Conservation (phyloP, 92 coral and sea anemone species). For the Desmophyllum pertusum region DNA sequence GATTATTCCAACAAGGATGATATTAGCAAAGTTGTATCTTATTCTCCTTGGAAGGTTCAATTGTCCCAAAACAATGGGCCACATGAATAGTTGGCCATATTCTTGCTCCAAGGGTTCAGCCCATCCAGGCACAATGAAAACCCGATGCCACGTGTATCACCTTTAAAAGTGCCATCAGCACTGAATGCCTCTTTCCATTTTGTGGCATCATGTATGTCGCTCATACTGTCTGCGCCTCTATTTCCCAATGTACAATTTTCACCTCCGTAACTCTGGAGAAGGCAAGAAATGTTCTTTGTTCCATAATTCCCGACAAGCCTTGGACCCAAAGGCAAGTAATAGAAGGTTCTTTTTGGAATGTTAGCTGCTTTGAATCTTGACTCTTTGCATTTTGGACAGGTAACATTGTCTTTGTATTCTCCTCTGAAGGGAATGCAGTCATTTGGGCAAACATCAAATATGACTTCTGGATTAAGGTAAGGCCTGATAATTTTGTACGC, state of each 20-base stretch:
- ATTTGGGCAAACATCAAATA: neutral
- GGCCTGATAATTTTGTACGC: neutral
- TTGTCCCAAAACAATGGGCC: conserved; percentile 43
- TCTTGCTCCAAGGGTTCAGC: conserved; percentile 45
- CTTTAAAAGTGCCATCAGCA: conserved; percentile 26
- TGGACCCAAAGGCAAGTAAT: conserved; percentile 56
- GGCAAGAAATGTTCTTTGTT: conserved; percentile 8
- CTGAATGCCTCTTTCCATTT: conserved; percentile 50
- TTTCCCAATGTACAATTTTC: neutral
- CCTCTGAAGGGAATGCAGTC: conserved; percentile 1
- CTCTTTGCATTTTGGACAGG: neutral
- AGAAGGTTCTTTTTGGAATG: conserved; percentile 43
- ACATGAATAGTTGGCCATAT: conserved; percentile 35
- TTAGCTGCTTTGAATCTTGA: neutral
- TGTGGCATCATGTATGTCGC: conserved; percentile 55
- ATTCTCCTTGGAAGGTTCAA: conserved; percentile 33
- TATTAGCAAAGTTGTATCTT: conserved; percentile 18
- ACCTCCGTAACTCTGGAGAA: conserved; percentile 49
- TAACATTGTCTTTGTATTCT: neutral
- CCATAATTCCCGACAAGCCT: conserved; percentile 51
- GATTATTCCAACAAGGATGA: conserved; percentile 21
- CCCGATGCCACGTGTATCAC: conserved; percentile 54
- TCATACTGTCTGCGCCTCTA: conserved; percentile 26
- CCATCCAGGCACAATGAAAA: conserved; percentile 50
- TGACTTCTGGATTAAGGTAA: neutral